Base-by-base conservation (phyloP, 2,888 invertebrate genomes). In the Tachystola acroxantha region DNA sequence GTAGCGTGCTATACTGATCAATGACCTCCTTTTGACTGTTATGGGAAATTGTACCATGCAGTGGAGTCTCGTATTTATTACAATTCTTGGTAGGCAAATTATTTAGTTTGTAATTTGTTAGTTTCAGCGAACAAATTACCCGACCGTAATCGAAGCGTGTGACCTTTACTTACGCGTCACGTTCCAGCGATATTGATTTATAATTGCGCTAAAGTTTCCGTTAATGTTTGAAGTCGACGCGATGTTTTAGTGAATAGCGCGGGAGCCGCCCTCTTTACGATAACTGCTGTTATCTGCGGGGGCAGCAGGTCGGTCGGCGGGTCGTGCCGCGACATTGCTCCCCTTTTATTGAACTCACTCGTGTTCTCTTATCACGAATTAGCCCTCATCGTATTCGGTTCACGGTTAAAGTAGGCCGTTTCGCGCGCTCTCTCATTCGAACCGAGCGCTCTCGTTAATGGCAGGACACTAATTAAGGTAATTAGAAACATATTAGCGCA, bases 341-440 rank as follows among this genome's bases (percentile, higher is more conserved):
- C 68, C 63, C 63, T 68, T 69, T 70, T 32, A 77, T 77, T 77
- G 73, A 68, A 73, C 70, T 65, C 57, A 64, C 63, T 71, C 64
- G 63, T 62, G 63, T 65, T 72, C 71, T 74, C 74, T 80, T 80
- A 81, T 80, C 76, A 66, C 70, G 71, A 79, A 80, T 78, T 79
- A 79, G 74, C 68, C 65, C 69, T 65, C 64, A 61, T 66, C 65
- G 67, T 69, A 74, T 76, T 81, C 67, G 57, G 68, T 75, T 75
- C 75, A 77, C 75, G 70, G 64, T 63, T 68, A 68, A 75, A 80
- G 67, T 76, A 70, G 75, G 71, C 73, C 66, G 65, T 78, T 78
- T 64, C 57, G 57, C 64, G 69, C 63, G 65, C 64, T 74, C 20
- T 16, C 71, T 71, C 73, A 77, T 84, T 84, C 75, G 74, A 80